phyloP scores from a whole-genome alignment of 2,888 invertebrate species.

The Torymus tubicola region DNA sequence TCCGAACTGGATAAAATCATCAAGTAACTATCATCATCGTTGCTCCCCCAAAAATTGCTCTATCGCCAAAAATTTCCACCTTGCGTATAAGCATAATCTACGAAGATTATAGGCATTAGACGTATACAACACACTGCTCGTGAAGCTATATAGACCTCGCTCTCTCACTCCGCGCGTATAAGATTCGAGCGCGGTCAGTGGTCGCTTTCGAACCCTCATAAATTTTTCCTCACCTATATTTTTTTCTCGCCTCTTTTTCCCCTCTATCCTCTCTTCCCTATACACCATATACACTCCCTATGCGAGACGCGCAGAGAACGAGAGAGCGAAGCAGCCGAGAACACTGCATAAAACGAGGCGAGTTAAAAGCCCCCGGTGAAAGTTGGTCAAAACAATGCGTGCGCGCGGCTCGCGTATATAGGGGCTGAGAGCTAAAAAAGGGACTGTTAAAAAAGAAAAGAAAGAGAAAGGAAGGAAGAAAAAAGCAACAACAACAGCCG shows the following conservation, averaged over 20 bases:
- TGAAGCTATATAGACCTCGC: neutral
- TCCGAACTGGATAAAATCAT: constrained; percentile 21
- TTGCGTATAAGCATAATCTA: constrained; percentile 39
- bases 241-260: constrained; percentile 63
- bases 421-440: constrained; percentile 39
- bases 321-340: constrained; percentile 52
- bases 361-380: constrained; percentile 37
- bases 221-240: constrained; percentile 68
- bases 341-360: constrained; percentile 31
- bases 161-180: neutral
- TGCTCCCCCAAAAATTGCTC: constrained; percentile 40
- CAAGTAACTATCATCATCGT: constrained; percentile 2
- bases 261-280: neutral
- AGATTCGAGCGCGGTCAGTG: constrained; percentile 52
- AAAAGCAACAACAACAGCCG: too few species aligned
- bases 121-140: constrained; percentile 23
- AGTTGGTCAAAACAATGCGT: constrained; percentile 52
- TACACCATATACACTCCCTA: constrained; percentile 26
- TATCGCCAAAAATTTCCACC: constrained; percentile 33
- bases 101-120: constrained; percentile 52
- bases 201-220: constrained; percentile 66
- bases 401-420: neutral
- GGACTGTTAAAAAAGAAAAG: neutral
- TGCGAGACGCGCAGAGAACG: constrained; percentile 52
- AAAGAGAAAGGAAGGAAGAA: neutral